These are phyloP conservation scores for Zaprionus bogoriensis DNA, from an alignment of 2,888 invertebrate genomes.

Conservation along the genomic window DNA sequence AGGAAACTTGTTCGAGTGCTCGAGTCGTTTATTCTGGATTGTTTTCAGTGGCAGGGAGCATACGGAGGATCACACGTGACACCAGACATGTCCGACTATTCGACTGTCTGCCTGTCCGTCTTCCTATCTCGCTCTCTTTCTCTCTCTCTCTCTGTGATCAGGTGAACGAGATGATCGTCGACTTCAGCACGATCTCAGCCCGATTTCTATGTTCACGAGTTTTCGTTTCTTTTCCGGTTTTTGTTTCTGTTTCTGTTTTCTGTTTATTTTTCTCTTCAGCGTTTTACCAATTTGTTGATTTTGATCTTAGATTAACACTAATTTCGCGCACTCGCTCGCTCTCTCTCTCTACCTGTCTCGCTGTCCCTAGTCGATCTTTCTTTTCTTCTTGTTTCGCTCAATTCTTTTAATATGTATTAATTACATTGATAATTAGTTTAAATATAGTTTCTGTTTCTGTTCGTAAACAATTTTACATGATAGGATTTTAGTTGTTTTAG, in stretches of 20 bases:
- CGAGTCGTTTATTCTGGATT: constrained; percentile 8
- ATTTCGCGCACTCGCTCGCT: constrained; percentile 33
- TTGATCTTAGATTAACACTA: constrained; percentile 64
- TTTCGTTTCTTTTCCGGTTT: constrained; percentile 14
- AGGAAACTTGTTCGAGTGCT: constrained; percentile 31
- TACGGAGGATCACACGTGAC: constrained; percentile 10
- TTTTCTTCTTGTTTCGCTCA: constrained; percentile 35
- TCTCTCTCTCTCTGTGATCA: too few species aligned
- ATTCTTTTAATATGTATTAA: constrained; percentile 73
- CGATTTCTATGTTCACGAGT: constrained; percentile 36
- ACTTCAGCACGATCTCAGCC: constrained; percentile 42
- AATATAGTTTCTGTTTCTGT: constrained; percentile 62
- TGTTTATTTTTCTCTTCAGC: constrained; percentile 28
- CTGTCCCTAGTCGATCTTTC: constrained; percentile 1
- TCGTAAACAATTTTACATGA: constrained; percentile 72
- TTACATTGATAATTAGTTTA: constrained; percentile 76
- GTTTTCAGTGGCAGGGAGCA: constrained; percentile 22
- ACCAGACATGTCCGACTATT: not conserved
- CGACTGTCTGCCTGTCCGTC: not conserved
- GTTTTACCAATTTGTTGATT: constrained; percentile 33
- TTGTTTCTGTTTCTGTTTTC: constrained; percentile 6
- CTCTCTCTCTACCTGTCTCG: too few species aligned
- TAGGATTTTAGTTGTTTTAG: constrained; percentile 47
- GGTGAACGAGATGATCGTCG: too few species aligned
- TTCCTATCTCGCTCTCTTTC: too few species aligned